Percentiles rank a stretch among this genome's conserved stretches.
These are phyloP conservation scores for Ditylenchus dipsaci DNA, from an alignment of 1,140 invertebrate species.

Conservation along the genomic window DNA sequence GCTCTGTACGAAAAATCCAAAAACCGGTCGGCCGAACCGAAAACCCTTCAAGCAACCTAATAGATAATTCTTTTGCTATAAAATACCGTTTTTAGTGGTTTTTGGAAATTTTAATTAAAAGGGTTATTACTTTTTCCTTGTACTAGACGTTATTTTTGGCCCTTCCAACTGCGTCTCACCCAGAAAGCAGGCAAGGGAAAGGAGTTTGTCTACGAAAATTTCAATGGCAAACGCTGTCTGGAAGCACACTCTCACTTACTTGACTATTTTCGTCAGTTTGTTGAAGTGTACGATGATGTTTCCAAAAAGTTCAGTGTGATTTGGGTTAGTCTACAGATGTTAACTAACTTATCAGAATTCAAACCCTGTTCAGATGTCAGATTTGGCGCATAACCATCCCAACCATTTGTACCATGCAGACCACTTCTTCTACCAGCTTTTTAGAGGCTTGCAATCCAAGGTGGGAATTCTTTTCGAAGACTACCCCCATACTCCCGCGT, in stretches of 20 bases:
- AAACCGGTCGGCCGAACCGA: no score
- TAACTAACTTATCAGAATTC: neutral
- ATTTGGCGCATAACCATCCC: neutral
- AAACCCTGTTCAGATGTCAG: neutral
- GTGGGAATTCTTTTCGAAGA: neutral
- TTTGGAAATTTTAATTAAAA: no score
- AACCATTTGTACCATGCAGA: neutral
- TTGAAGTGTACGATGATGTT: neutral
- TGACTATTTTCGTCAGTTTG: neutral
- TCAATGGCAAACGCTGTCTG: neutral
- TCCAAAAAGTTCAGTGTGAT: neutral
- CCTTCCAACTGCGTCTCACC: no score
- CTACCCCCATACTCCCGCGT: no score
- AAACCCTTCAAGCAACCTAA: no score
- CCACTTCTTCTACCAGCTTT: neutral
- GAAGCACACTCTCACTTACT: neutral
- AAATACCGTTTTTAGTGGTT: no score
- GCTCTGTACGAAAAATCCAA: no score
- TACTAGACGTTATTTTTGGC: no score
- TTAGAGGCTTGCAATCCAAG: neutral
- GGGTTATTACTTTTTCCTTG: no score
- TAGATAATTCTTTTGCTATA: no score
- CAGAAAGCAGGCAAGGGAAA: no score
- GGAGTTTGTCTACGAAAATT: no score
- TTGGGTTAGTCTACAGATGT: neutral